phyloP scores from a whole-genome alignment of 2,888 invertebrate species.

The Machimus rusticus region DNA sequence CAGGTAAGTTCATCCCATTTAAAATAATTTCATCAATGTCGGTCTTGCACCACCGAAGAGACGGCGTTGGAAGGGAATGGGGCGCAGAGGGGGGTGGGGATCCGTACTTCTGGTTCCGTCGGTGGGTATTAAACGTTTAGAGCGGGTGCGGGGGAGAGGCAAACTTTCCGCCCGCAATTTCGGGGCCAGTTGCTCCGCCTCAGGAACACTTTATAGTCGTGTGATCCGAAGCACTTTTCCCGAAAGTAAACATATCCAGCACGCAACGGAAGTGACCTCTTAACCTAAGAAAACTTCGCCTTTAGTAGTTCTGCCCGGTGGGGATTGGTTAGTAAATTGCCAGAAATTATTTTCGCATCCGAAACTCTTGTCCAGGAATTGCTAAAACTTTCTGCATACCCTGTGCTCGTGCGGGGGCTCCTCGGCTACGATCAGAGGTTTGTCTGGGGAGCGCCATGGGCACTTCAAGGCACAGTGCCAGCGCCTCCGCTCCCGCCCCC shows the following conservation, averaged over 20 bases:
- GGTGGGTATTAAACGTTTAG: background rate
- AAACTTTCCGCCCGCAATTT: background rate
- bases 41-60: background rate
- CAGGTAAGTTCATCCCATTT: background rate
- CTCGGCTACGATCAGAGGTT: background rate
- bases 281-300: slow-evolving; percentile 39
- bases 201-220: background rate
- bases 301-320: background rate
- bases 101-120: background rate
- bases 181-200: background rate
- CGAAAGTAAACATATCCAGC: slow-evolving; percentile 34
- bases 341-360: slow-evolving; percentile 38
- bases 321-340: slow-evolving; percentile 33
- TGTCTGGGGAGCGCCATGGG: background rate
- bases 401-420: background rate
- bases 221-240: slow-evolving; percentile 10
- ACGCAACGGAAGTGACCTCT: slow-evolving; percentile 43
- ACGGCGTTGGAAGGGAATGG: background rate
- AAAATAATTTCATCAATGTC: background rate
- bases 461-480: background rate
- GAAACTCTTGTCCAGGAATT: slow-evolving; percentile 26
- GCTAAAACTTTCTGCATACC: slow-evolving; percentile 32
- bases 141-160: background rate
- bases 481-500: background rate
- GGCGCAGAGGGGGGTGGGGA: no score